Conservation (phyloP, 1,140 invertebrate species). For the Leptestheria dahalacensis region DNA sequence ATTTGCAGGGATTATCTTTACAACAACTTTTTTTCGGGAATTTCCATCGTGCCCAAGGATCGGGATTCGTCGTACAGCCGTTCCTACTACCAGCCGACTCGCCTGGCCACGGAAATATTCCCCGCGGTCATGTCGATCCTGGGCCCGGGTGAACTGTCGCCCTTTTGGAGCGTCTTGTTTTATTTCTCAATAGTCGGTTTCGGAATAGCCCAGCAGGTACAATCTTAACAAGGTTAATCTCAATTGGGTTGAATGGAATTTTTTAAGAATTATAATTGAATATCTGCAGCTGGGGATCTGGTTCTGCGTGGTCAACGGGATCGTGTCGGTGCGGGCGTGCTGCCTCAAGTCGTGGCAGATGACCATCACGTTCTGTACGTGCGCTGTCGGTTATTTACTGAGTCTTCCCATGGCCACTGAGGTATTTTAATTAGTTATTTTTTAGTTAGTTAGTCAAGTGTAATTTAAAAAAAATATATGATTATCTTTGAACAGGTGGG, state of each 20-base stretch:
- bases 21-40: slow-evolving; percentile 5
- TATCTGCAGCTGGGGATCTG: slow-evolving; percentile 49
- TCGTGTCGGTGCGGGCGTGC: slow-evolving; percentile 57
- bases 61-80: not conserved
- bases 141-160: slow-evolving; percentile 45
- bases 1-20: not conserved
- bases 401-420: slow-evolving; percentile 77
- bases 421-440: slow-evolving; percentile 40
- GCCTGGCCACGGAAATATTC: slow-evolving; percentile 67
- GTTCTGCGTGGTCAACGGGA: slow-evolving; percentile 64
- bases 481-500: slow-evolving; percentile 44
- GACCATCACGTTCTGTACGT: slow-evolving; percentile 71
- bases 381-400: slow-evolving; percentile 62
- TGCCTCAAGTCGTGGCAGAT: slow-evolving; percentile 60
- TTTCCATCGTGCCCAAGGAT: not conserved
- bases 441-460: not conserved
- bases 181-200: slow-evolving; percentile 72
- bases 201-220: slow-evolving; percentile 62
- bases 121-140: slow-evolving; percentile 62
- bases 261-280: slow-evolving; percentile 10
- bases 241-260: not conserved
- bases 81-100: slow-evolving; percentile 42
- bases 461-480: not conserved
- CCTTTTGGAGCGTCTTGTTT: slow-evolving; percentile 73
- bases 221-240: slow-evolving; percentile 1